Evolutionary conservation across 2,113 vertebrate species (phyloP), one percentile per base, ranked within the genome.

Genomic region (Eubucco bourcierii): DNA sequence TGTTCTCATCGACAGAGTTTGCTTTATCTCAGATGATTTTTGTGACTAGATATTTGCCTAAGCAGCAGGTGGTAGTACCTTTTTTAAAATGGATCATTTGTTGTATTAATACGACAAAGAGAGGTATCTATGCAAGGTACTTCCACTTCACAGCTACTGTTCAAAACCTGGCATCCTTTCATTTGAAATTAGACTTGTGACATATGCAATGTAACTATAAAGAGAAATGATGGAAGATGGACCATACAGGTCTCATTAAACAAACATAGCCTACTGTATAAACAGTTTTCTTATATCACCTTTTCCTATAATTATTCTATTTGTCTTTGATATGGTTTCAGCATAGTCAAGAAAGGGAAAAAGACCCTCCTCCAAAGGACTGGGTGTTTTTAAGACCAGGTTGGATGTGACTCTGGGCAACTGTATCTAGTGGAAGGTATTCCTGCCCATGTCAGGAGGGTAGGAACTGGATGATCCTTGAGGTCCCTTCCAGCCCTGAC

Each of bases 21-120:
- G 11, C 19, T 84, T 79, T 82, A 67, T 83, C 47, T 80, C 60
- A 81, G 37, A 81, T 65, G 12, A 90, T 81, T 12, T 12, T 66
- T 65, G 18, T 37, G 56, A 33, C 20, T 55, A 34, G 18, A 10
- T 56, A 2, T 71, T 89, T 78, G 33, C 73, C 81, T 79, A 34
- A 87, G 78, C 10, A 80, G 29, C 68, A 90, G 55, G 72, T 87
- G 28, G 28, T 78, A 28, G n/a, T 28, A 39, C 47, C 52, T 88
- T 94, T 95, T 19, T 94, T 67, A 19, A 94, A 93, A 46, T 59
- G 3, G 24, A 68, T 12, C 29, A 50, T 84, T 87, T 64, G 4
- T 68, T 92, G 15, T 65, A 79, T 73, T 88, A 94, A 79, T 80
- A 87, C 94, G 34, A 84, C 27, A 75, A 92, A 87, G 33, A 74